Percentiles rank a stretch among this genome's conserved stretches.
phyloP scores from a whole-genome alignment of 2,113 vertebrate species.

The Triplophysa tibetana region DNA sequence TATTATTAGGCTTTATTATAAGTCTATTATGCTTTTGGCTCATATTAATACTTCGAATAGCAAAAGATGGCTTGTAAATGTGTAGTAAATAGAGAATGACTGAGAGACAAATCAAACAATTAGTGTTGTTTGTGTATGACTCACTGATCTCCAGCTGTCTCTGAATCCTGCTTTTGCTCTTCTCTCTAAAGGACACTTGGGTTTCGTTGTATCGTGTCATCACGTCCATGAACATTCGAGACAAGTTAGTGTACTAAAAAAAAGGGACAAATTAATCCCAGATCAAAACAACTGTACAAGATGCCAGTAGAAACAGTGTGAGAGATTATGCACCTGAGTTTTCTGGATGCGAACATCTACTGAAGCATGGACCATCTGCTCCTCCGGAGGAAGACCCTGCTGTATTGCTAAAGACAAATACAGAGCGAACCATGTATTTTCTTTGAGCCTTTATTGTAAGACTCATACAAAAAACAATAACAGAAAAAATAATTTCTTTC shows the following conservation, averaged over 20 bases:
- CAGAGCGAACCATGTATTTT: neutral
- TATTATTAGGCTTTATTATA: no score
- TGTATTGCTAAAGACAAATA: conserved; percentile 80
- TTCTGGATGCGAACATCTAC: conserved; percentile 90
- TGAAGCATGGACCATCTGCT: conserved; percentile 73
- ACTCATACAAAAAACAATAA: neutral
- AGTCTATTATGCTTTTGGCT: no score
- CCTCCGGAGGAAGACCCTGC: conserved; percentile 82
- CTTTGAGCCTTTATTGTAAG: neutral
- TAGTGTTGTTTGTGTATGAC: conserved; percentile 55
- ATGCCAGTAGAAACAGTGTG: neutral
- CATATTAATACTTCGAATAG: no score
- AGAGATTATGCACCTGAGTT: conserved; percentile 81
- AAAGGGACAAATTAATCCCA: neutral
- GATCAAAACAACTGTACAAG: neutral
- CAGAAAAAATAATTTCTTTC: no score
- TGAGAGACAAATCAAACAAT: no score
- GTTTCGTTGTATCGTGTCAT: conserved; percentile 94
- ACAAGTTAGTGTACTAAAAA: conserved; percentile 84
- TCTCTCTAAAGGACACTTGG: conserved; percentile 90
- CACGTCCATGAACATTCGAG: conserved; percentile 92
- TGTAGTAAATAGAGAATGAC: no score
- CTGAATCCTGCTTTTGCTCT: conserved; percentile 92
- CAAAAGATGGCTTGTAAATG: no score
- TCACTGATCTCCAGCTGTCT: conserved; percentile 97